phyloP scores from a whole-genome alignment of 2,888 invertebrate genomes.

The Dicycla oo region DNA sequence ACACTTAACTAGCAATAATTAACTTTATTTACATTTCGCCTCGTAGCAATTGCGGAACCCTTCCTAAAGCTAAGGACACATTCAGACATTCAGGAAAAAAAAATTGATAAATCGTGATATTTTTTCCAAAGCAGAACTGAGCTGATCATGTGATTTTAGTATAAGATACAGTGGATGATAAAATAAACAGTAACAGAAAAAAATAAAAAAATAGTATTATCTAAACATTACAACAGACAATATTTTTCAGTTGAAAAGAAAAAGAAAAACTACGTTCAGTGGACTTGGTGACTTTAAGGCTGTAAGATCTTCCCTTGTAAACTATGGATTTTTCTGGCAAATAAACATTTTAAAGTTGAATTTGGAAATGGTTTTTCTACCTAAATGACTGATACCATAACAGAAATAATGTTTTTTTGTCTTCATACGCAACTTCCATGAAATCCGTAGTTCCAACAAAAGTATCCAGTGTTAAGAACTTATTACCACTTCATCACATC shows the following conservation, averaged over 20 bases:
- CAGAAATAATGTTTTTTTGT: too few species aligned
- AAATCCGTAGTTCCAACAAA: background rate
- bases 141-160: background rate
- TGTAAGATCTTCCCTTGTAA: too few species aligned
- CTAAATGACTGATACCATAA: background rate
- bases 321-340: too few species aligned
- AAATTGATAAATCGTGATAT: background rate
- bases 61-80: conserved; percentile 69
- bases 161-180: too few species aligned
- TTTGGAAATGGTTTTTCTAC: background rate
- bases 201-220: background rate
- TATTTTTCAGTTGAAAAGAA: background rate
- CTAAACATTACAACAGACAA: background rate
- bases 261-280: too few species aligned
- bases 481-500: background rate
- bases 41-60: conserved; percentile 73
- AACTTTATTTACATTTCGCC: conserved; percentile 85
- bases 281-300: too few species aligned
- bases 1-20: conserved; percentile 87
- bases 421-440: too few species aligned
- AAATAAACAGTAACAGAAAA: background rate
- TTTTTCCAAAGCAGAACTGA: background rate
- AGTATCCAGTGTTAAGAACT: background rate
- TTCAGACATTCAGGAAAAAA: background rate
- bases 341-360: too few species aligned